Evolutionary conservation across 2,113 vertebrate species (phyloP).

Genomic region (Gymnogyps californianus): DNA sequence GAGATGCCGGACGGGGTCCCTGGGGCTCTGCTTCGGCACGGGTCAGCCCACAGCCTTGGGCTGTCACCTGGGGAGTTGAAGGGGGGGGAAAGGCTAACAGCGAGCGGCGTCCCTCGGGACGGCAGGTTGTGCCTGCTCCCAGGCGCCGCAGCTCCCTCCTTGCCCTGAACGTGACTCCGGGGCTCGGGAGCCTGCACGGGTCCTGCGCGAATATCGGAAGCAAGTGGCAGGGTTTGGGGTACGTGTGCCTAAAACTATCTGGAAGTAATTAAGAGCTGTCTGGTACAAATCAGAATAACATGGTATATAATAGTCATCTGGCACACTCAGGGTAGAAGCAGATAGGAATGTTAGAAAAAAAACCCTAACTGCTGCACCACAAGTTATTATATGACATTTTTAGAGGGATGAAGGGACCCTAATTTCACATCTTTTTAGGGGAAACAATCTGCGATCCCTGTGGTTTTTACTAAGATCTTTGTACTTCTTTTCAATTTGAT

Average conservation of each 20-base stretch:
- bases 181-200: not conserved
- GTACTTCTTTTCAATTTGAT: not conserved
- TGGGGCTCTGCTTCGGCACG: not conserved
- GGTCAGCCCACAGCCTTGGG: fast-evolving
- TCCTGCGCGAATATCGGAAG: not conserved
- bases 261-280: not conserved
- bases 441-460: not conserved
- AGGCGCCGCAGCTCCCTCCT: fast-evolving
- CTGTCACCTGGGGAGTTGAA: fast-evolving
- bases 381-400: not conserved
- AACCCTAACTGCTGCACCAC: not conserved
- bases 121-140: not conserved
- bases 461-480: not conserved
- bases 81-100: not conserved
- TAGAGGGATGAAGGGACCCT: not conserved
- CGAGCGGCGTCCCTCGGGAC: fast-evolving
- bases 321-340: not conserved
- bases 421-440: not conserved
- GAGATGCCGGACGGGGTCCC: not conserved
- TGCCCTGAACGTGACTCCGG: fast-evolving
- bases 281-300: not conserved
- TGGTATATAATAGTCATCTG: not conserved
- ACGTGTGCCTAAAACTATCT: not conserved
- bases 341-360: not conserved
- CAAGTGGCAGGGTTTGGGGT: not conserved